Evolutionary conservation across 2,888 invertebrate genomes (phyloP).

Genomic region (Tenthredo mesomela): DNA sequence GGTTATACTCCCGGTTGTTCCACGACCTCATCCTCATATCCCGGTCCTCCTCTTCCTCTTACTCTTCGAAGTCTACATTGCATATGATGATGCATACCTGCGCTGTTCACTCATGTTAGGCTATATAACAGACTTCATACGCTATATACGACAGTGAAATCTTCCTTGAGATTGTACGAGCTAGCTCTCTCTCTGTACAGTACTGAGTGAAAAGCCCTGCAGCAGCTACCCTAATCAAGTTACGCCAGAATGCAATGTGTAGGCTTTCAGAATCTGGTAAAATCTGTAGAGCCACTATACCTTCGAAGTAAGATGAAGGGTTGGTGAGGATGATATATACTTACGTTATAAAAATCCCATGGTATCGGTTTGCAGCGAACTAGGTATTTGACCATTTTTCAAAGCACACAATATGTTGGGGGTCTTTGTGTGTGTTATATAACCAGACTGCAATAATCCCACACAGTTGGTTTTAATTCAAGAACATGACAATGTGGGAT

Average conservation of each 20-base stretch:
- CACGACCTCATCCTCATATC: not conserved
- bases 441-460: too few species aligned
- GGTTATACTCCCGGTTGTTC: not conserved
- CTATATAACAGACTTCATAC: not conserved
- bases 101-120: not conserved
- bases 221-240: conserved; percentile 24
- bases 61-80: not conserved
- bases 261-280: conserved; percentile 21
- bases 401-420: too few species aligned
- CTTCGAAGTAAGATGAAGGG: not conserved
- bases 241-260: conserved; percentile 7
- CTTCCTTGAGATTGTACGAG: not conserved
- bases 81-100: not conserved
- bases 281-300: not conserved
- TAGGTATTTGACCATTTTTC: too few species aligned
- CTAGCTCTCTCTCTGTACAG: too few species aligned
- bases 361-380: not conserved
- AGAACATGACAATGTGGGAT: not conserved
- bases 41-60: not conserved
- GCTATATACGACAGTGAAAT: not conserved
- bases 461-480: too few species aligned
- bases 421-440: too few species aligned
- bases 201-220: not conserved
- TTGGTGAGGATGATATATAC: not conserved
- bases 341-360: not conserved